Conservation (phyloP, 2,888 invertebrate species). For the Marronus borbonicus region DNA sequence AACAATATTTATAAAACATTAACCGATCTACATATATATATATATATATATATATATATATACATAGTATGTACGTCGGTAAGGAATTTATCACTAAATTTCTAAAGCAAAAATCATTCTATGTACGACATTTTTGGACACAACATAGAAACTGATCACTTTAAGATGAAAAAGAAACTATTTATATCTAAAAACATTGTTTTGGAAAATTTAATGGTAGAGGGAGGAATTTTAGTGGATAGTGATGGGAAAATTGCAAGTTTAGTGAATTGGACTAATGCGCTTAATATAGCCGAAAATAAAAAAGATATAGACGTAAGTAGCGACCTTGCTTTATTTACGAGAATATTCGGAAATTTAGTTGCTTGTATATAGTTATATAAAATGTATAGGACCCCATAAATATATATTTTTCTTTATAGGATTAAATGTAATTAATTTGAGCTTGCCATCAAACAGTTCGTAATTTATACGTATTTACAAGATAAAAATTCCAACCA, state of each 20-base stretch:
- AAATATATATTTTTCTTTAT: no score
- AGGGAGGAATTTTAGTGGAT: conserved; percentile 76
- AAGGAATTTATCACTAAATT: no score
- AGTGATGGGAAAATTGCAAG: conserved; percentile 74
- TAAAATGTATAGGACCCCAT: background rate
- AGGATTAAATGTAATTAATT: no score
- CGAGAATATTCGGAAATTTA: background rate
- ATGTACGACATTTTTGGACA: background rate
- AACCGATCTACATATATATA: background rate
- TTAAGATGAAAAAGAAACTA: conserved; percentile 60
- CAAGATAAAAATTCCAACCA: no score
- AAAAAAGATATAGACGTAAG: conserved; percentile 74
- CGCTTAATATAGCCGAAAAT: conserved; percentile 69
- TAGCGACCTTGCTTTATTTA: conserved; percentile 7
- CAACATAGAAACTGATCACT: background rate
- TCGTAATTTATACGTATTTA: no score
- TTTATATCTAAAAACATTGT: conserved; percentile 72
- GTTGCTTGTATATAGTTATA: background rate
- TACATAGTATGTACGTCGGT: no score
- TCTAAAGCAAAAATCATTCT: no score
- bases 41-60: background rate
- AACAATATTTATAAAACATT: conserved; percentile 1
- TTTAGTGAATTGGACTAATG: conserved; percentile 71
- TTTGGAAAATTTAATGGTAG: conserved; percentile 71
- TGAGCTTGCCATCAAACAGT: no score